These are phyloP conservation scores for Tyto alba DNA, from an alignment of 2,113 vertebrate genomes.

Conservation along the genomic window DNA sequence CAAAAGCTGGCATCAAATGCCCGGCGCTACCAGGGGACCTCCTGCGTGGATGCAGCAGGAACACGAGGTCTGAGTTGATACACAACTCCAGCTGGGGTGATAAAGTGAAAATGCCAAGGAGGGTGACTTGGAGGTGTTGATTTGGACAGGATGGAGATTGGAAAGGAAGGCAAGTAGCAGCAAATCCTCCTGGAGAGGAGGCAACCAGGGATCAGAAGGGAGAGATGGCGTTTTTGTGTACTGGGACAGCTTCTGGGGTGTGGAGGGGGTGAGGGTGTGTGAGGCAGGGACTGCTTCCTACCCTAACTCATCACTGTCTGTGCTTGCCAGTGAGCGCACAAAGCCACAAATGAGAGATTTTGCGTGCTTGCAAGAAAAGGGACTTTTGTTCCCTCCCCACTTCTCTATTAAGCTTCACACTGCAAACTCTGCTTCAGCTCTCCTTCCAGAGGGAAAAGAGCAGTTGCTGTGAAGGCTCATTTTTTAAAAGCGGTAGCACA, in stretches of 20 bases:
- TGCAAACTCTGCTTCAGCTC: neutral
- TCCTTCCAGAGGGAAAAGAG: neutral
- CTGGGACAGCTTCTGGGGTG: neutral
- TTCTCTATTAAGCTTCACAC: neutral
- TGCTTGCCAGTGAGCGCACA: neutral
- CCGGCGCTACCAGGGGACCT: neutral
- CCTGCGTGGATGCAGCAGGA: neutral
- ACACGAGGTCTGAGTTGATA: neutral
- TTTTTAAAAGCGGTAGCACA: neutral
- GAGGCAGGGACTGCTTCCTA: neutral
- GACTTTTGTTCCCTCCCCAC: neutral
- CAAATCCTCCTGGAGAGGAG: neutral
- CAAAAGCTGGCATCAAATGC: neutral
- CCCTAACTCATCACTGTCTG: neutral
- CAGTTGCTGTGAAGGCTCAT: neutral
- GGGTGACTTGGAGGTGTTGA: rapidly evolving
- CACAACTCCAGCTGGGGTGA: neutral
- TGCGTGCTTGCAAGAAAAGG: neutral
- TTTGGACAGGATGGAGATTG: neutral
- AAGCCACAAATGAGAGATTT: neutral
- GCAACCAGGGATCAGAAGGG: neutral
- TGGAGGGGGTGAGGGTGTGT: neutral
- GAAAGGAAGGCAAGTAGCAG: neutral
- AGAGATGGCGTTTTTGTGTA: neutral
- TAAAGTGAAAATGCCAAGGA: neutral